phyloP scores from a whole-genome alignment of 2,797 vertebrate species.

The Galaxias olidus region DNA sequence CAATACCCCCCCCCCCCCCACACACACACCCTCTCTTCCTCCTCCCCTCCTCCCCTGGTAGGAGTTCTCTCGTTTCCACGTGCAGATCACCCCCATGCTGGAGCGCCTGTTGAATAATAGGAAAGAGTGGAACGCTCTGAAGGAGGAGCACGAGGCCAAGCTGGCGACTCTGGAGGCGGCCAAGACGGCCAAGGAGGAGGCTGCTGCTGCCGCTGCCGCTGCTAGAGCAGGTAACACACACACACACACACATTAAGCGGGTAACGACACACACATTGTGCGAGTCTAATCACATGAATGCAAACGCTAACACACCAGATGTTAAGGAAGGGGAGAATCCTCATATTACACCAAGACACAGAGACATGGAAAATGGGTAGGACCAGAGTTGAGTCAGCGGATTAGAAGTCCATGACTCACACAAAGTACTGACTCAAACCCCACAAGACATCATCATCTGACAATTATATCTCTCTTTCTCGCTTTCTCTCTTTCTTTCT shows the following conservation, averaged over 20 bases:
- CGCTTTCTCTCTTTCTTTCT: too few species aligned
- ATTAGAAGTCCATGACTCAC: too few species aligned
- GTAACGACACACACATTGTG: slow-evolving; percentile 2
- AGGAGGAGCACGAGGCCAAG: slow-evolving; percentile 83
- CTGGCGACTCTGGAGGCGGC: slow-evolving; percentile 77
- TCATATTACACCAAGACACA: too few species aligned
- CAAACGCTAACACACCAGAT: too few species aligned
- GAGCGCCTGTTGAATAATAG: slow-evolving; percentile 88
- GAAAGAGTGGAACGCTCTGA: slow-evolving; percentile 88
- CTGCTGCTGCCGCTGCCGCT: slow-evolving; percentile 5
- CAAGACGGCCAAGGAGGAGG: slow-evolving; percentile 74
- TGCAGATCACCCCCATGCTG: slow-evolving; percentile 88
- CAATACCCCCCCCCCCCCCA: not conserved
- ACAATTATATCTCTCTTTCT: too few species aligned
- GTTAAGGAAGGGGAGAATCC: too few species aligned
- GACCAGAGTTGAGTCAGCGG: too few species aligned
- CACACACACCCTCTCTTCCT: not conserved
- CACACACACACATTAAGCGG: slow-evolving; percentile 3
- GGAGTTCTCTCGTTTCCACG: slow-evolving; percentile 90
- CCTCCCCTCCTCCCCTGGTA: slow-evolving; percentile 36
- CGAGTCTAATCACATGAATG: too few species aligned
- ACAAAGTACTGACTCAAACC: too few species aligned
- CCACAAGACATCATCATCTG: too few species aligned
- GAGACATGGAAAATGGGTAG: too few species aligned
- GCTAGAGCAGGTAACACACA: slow-evolving; percentile 69